Conservation (phyloP, 2,888 invertebrate species). For the Xylota sylvarum region DNA sequence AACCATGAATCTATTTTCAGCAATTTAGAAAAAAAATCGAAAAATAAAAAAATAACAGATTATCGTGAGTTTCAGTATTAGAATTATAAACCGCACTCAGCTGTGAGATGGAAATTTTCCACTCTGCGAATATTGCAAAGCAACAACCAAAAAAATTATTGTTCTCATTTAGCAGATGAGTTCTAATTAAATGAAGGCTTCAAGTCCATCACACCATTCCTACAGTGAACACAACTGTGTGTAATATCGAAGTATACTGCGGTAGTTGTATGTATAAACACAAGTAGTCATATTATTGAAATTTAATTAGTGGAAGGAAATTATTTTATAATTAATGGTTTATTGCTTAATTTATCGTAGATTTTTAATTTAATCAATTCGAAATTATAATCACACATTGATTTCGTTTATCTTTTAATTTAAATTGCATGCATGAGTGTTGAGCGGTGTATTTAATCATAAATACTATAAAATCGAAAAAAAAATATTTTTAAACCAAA, state of each 20-base stretch:
- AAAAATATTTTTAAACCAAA: too few species aligned
- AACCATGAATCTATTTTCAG: constrained; percentile 28
- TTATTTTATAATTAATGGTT: not conserved
- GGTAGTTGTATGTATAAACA: not conserved
- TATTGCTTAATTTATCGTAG: not conserved
- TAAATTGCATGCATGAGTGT: too few species aligned
- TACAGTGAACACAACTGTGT: not conserved
- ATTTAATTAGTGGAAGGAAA: constrained; percentile 1
- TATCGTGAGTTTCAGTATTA: constrained; percentile 31
- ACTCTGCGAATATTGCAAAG: constrained; percentile 28
- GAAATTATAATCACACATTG: too few species aligned
- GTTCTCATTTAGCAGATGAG: constrained; percentile 70
- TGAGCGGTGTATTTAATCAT: too few species aligned
- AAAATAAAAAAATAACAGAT: constrained; percentile 21
- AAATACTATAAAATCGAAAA: too few species aligned
- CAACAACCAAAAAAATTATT: constrained; percentile 51
- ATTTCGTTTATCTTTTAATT: too few species aligned
- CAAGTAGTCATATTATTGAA: not conserved
- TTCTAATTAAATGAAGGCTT: constrained; percentile 63
- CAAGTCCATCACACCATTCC: constrained; percentile 20
- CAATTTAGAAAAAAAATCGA: not conserved
- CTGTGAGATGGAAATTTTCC: constrained; percentile 50
- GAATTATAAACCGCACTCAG: constrained; percentile 31
- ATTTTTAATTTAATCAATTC: too few species aligned
- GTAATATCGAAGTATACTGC: not conserved